Conservation (phyloP, 2,113 vertebrate genomes). For the Nyctibius bracteatus region DNA sequence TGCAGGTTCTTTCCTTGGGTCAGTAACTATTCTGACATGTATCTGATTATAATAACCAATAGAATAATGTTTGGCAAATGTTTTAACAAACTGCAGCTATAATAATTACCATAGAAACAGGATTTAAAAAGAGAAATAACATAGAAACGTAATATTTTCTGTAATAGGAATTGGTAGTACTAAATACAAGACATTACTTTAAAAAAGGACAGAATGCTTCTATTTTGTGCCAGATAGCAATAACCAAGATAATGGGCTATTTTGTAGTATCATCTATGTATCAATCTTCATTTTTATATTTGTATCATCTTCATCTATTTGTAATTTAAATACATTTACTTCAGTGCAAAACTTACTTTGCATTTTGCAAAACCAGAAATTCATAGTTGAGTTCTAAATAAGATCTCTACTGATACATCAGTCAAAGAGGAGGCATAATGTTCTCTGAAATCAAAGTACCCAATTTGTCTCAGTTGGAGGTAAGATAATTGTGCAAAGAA, state of each 20-base stretch:
- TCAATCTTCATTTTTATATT: neutral
- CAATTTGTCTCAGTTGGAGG: neutral
- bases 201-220: neutral
- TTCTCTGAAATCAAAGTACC: neutral
- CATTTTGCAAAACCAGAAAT: neutral
- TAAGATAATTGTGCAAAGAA: neutral
- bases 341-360: neutral
- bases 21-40: neutral
- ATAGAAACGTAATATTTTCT: neutral
- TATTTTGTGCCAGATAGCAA: neutral
- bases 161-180: neutral
- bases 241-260: neutral
- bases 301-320: neutral
- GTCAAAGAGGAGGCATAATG: neutral
- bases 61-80: neutral
- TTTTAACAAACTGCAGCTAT: neutral
- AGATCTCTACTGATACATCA: neutral
- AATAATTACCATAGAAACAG: conserved; percentile 32
- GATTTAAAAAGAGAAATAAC: neutral
- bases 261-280: neutral
- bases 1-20: neutral
- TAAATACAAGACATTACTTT: neutral
- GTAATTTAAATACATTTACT: neutral
- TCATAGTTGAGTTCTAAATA: neutral
- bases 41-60: neutral